Evolutionary conservation across 2,797 vertebrate genomes (phyloP).

Genomic region (Corythornis leucogaster): DNA sequence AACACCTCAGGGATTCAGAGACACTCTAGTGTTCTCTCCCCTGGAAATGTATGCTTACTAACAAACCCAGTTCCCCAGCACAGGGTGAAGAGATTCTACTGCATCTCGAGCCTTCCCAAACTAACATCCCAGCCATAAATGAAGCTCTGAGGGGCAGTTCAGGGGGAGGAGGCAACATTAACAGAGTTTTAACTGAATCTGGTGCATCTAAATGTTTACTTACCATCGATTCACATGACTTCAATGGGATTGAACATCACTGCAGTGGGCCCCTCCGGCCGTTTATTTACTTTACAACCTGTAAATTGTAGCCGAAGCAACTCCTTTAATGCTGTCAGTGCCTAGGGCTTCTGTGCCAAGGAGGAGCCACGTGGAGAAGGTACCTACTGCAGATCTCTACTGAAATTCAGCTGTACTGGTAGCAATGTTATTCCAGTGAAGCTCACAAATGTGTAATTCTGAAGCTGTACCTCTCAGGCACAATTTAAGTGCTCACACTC

Average conservation of each 20-base stretch:
- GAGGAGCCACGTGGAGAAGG: background rate
- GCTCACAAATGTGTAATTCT: rapidly evolving
- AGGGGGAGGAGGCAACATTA: background rate
- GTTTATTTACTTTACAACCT: background rate
- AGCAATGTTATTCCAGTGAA: background rate
- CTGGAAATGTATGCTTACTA: background rate
- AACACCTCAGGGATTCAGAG: background rate
- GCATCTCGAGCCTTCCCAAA: background rate
- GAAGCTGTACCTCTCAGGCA: background rate
- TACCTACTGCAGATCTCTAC: rapidly evolving
- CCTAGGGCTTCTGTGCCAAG: background rate
- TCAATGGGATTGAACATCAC: background rate
- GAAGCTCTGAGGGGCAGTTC: background rate
- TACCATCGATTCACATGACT: background rate
- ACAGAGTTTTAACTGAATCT: background rate
- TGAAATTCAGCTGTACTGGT: background rate
- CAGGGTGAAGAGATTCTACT: background rate
- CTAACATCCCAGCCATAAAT: too few species aligned
- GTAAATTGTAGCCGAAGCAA: background rate
- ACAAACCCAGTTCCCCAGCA: background rate
- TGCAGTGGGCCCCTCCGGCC: background rate
- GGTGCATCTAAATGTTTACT: background rate
- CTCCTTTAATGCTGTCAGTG: background rate
- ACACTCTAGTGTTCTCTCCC: background rate
- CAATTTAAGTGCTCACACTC: background rate